phyloP scores from a whole-genome alignment of 2,888 invertebrate genomes.

The Acrobasis repandana region DNA sequence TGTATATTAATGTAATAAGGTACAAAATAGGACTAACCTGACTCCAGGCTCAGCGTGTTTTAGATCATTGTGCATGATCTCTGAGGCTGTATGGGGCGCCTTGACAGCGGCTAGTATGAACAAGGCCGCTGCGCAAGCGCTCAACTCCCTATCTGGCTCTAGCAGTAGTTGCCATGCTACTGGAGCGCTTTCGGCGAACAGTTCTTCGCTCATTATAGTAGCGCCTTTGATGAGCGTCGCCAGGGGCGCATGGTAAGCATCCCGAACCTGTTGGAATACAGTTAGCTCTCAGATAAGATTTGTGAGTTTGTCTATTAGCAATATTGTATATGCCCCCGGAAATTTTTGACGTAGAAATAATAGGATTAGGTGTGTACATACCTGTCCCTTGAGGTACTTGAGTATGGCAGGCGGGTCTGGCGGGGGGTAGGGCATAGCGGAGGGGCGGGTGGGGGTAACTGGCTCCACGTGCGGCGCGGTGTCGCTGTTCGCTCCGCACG shows the following conservation, averaged over 20 bases:
- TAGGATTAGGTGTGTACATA: constrained; percentile 30
- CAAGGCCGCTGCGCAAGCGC: constrained; percentile 92
- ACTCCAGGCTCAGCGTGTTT: constrained; percentile 92
- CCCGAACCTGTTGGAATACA: constrained; percentile 85
- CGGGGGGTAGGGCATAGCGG: constrained; percentile 66
- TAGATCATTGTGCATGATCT: constrained; percentile 94
- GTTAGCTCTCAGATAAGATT: too few species aligned
- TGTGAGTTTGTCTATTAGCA: too few species aligned
- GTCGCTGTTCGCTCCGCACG: constrained; percentile 63
- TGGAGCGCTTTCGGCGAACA: constrained; percentile 93
- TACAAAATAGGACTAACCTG: constrained; percentile 81
- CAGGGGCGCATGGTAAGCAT: constrained; percentile 94
- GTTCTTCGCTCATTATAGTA: constrained; percentile 92
- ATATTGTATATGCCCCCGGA: too few species aligned
- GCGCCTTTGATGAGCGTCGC: constrained; percentile 95
- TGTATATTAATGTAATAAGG: not conserved
- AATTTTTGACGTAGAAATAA: not conserved
- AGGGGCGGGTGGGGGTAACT: constrained; percentile 44
- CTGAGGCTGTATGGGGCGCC: constrained; percentile 93
- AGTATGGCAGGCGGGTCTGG: constrained; percentile 66
- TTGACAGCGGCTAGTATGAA: constrained; percentile 97
- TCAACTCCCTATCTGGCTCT: constrained; percentile 94
- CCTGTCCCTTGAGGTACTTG: constrained; percentile 73
- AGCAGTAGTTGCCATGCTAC: constrained; percentile 97
- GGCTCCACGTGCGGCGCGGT: constrained; percentile 43